Evolutionary conservation across 2,888 invertebrate genomes (phyloP).

Genomic region (Tenthredo amoena): DNA sequence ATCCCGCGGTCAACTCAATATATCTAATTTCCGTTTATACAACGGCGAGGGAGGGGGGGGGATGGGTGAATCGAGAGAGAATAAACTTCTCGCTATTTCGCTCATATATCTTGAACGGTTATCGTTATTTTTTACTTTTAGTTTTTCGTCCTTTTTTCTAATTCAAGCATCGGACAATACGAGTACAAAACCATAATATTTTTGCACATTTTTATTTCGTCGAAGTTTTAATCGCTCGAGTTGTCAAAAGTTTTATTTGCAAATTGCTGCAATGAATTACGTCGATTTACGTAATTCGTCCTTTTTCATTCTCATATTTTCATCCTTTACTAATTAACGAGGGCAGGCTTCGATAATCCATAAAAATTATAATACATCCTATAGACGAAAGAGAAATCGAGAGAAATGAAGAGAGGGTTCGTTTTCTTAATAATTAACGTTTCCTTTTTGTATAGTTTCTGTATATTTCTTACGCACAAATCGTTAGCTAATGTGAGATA

Average conservation of each 20-base stretch:
- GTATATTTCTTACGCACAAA: slow-evolving; percentile 52
- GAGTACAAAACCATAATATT: background rate
- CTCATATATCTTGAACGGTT: background rate
- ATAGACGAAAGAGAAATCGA: background rate
- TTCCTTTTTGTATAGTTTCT: background rate
- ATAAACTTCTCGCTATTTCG: background rate
- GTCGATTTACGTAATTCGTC: background rate
- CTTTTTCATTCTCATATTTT: background rate
- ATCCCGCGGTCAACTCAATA: slow-evolving; percentile 5
- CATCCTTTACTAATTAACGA: background rate
- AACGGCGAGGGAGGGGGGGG: background rate
- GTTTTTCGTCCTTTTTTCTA: background rate
- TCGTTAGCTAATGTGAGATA: slow-evolving; percentile 44
- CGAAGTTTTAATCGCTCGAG: background rate
- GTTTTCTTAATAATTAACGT: background rate
- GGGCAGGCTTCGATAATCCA: background rate
- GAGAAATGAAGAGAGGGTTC: background rate
- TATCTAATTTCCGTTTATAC: slow-evolving; percentile 14
- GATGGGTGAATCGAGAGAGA: background rate
- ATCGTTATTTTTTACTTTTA: background rate
- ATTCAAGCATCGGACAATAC: background rate
- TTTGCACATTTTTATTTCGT: background rate
- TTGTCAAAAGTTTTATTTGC: background rate
- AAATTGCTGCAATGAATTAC: background rate
- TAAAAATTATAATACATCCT: background rate